Evolutionary conservation across 2,888 invertebrate genomes (phyloP).

Genomic region (Caprella mutica): DNA sequence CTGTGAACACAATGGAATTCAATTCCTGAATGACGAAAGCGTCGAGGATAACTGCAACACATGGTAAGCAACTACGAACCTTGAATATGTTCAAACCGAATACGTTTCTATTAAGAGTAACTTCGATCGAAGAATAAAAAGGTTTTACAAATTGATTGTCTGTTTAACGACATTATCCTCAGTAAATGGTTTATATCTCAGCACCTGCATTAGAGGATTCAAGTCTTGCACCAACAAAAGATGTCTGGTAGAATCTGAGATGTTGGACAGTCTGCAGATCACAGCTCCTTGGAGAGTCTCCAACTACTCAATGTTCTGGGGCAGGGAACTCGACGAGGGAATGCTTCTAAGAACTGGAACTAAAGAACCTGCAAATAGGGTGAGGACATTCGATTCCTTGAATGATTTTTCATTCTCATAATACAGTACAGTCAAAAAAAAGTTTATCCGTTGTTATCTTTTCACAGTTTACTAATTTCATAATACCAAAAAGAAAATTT

Average conservation of each 20-base stretch:
- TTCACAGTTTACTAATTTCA: no score
- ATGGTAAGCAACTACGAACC: no score
- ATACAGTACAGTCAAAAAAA: no score
- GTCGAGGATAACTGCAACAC: slow-evolving; percentile 2
- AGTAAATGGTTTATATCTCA: slow-evolving; percentile 36
- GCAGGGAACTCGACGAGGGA: slow-evolving; percentile 67
- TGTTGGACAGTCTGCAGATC: slow-evolving; percentile 56
- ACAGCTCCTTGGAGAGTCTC: slow-evolving; percentile 62
- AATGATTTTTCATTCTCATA: not conserved
- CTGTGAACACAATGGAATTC: not conserved
- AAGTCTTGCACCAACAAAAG: slow-evolving; percentile 44
- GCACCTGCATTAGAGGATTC: slow-evolving; percentile 41
- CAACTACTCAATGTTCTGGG: slow-evolving; percentile 75
- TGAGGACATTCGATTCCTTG: slow-evolving; percentile 37
- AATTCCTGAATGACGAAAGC: not conserved
- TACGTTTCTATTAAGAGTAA: no score
- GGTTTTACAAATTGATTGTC: no score
- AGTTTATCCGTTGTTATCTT: no score
- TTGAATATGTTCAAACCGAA: no score
- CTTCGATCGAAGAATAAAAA: no score
- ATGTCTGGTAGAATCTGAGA: slow-evolving; percentile 61
- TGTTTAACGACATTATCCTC: no score
- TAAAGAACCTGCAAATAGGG: slow-evolving; percentile 47
- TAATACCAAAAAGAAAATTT: no score
- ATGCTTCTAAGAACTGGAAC: slow-evolving; percentile 62